Evolutionary conservation across 2,113 vertebrate species (phyloP).

Genomic region (Nematolebias whitei): DNA sequence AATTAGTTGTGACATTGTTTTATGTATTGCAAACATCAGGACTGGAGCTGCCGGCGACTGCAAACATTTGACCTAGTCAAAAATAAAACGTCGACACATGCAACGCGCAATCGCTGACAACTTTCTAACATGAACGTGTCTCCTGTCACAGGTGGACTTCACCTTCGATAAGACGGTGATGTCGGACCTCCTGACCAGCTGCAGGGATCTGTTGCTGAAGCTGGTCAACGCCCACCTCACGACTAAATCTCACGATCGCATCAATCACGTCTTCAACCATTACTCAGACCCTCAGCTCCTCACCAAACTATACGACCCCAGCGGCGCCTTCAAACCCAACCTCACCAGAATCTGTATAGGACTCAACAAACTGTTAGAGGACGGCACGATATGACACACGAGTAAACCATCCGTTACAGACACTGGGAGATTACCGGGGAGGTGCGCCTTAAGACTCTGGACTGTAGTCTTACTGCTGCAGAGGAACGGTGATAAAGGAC

Average conservation of each 20-base stretch:
- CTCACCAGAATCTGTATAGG: constrained; percentile 86
- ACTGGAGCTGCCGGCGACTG: too few relatives aligned
- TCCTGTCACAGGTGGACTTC: constrained; percentile 81
- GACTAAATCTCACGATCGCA: constrained; percentile 88
- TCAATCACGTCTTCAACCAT: constrained; percentile 90
- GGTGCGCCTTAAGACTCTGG: constrained; percentile 24
- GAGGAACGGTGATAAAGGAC: constrained; percentile 22
- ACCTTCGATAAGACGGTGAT: constrained; percentile 88
- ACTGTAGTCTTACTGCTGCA: constrained; percentile 32
- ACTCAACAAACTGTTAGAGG: constrained; percentile 87
- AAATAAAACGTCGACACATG: too few relatives aligned
- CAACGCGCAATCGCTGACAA: neutral
- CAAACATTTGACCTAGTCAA: too few relatives aligned
- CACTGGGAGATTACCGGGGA: constrained; percentile 59
- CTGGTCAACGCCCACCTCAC: constrained; percentile 88
- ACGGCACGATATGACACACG: constrained; percentile 84
- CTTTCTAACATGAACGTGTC: neutral
- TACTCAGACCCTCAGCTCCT: constrained; percentile 85
- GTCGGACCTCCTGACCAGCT: constrained; percentile 75
- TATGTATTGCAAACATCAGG: too few relatives aligned
- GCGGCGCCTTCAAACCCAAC: constrained; percentile 74
- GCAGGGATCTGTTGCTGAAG: constrained; percentile 84
- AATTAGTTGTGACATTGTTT: too few relatives aligned
- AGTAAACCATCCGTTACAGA: constrained; percentile 11
- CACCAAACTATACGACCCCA: constrained; percentile 82